Percentiles rank a stretch among this genome's conserved stretches.
These are phyloP conservation scores for Platalea minor DNA, from an alignment of 2,797 vertebrate species.

Conservation along the genomic window DNA sequence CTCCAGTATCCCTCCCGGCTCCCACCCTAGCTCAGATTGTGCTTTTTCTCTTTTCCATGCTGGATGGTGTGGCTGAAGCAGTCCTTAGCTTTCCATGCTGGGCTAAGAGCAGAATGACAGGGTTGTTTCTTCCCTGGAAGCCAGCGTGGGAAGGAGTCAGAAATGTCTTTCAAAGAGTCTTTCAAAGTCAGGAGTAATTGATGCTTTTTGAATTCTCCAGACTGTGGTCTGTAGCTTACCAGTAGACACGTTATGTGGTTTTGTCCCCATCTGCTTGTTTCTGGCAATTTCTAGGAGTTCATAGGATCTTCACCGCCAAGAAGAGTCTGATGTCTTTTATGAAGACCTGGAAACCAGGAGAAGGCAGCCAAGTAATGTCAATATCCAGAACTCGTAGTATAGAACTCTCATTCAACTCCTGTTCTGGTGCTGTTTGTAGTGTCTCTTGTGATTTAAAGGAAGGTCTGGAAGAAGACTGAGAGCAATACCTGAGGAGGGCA, in stretches of 20 bases:
- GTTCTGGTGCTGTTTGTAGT: background rate
- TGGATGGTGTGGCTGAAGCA: background rate
- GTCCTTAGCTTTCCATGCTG: background rate
- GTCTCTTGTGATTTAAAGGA: background rate
- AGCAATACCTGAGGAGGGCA: background rate
- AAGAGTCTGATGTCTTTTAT: constrained; percentile 6
- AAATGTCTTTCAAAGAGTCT: constrained; percentile 24
- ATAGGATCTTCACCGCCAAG: background rate
- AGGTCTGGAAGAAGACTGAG: background rate
- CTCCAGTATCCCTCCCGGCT: background rate
- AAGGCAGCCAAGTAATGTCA: background rate
- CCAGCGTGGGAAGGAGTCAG: background rate
- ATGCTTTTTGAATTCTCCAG: constrained; percentile 22
- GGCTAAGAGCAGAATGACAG: background rate
- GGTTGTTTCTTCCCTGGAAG: constrained; percentile 3
- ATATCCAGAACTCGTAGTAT: background rate
- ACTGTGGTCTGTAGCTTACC: constrained; percentile 30
- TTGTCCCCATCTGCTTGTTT: constrained; percentile 27
- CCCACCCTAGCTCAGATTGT: constrained; percentile 1
- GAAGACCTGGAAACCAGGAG: constrained; percentile 2
- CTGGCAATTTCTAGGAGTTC: background rate
- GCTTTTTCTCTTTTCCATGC: background rate
- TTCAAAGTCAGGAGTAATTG: constrained; percentile 27
- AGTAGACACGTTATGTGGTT: constrained; percentile 36
- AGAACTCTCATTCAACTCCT: background rate